Percentiles rank a stretch among this genome's conserved stretches.
Evolutionary conservation across 2,888 invertebrate species (phyloP).

Genomic region (Phytoseiulus persimilis): DNA sequence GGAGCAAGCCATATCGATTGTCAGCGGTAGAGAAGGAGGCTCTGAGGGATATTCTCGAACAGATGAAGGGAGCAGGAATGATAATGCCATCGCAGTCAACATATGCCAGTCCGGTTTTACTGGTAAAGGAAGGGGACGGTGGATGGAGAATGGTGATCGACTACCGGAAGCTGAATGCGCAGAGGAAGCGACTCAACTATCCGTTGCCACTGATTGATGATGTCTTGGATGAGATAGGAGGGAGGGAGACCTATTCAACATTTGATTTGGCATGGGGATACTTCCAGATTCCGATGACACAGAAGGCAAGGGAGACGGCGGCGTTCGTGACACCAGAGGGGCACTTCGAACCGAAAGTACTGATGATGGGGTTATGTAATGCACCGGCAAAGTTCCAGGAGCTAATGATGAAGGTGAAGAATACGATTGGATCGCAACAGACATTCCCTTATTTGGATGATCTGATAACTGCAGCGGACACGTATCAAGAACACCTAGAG

Average conservation of each 20-base stretch:
- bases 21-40: no score
- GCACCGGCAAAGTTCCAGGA: neutral
- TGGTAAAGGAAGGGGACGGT: neutral
- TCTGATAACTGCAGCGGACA: neutral
- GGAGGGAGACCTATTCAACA: neutral
- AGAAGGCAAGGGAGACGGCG: neutral
- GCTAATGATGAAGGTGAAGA: neutral
- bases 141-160: neutral
- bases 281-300: neutral
- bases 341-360: neutral
- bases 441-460: neutral
- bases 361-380: neutral
- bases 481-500: neutral
- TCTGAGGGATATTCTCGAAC: no score
- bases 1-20: neutral
- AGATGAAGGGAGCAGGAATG: no score
- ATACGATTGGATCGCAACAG: neutral
- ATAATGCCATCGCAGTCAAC: neutral
- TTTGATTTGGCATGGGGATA: neutral
- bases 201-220: slow-evolving; percentile 10
- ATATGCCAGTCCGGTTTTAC: neutral
- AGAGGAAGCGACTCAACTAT: neutral
- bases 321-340: neutral
- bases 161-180: neutral
- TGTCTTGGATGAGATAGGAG: neutral